These are phyloP conservation scores for Phasianus colchicus DNA, from an alignment of 2,113 vertebrate species.

Conservation along the genomic window DNA sequence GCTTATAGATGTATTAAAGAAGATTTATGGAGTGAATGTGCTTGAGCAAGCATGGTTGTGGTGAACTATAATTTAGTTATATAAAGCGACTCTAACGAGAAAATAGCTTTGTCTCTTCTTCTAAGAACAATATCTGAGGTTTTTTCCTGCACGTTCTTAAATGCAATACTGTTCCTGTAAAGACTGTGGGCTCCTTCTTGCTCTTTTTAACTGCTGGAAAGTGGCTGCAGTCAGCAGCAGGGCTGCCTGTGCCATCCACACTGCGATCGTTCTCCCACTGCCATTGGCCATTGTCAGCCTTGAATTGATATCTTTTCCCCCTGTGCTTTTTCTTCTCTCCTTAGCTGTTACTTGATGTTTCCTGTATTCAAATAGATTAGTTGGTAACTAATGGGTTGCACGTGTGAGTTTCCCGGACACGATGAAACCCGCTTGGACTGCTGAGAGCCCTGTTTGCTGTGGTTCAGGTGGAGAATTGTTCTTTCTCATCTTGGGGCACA, in stretches of 20 bases:
- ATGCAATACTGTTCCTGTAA: slow-evolving; percentile 34
- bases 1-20: slow-evolving; percentile 5
- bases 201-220: slow-evolving; percentile 68
- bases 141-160: not conserved
- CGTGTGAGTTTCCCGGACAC: not conserved
- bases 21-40: slow-evolving; percentile 19
- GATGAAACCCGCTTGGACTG: not conserved
- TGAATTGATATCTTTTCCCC: slow-evolving; percentile 20
- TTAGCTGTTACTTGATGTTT: slow-evolving; percentile 46
- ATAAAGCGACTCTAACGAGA: slow-evolving; percentile 32
- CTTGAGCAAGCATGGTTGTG: slow-evolving; percentile 28
- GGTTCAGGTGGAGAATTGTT: not conserved
- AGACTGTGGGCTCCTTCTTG: slow-evolving; percentile 51
- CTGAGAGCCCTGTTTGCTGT: not conserved
- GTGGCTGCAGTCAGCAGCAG: slow-evolving; percentile 8
- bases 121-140: not conserved
- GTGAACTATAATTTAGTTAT: slow-evolving; percentile 65
- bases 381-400: not conserved
- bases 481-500: not conserved
- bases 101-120: slow-evolving; percentile 31
- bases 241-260: not conserved
- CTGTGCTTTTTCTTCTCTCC: not conserved
- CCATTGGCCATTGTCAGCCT: not conserved
- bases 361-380: slow-evolving; percentile 37
- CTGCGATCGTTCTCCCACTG: not conserved